A percentile compares a stretch with the other conserved stretches of the same genome.
phyloP scores from a whole-genome alignment of 2,888 invertebrate species.

The Aromia moschata region DNA sequence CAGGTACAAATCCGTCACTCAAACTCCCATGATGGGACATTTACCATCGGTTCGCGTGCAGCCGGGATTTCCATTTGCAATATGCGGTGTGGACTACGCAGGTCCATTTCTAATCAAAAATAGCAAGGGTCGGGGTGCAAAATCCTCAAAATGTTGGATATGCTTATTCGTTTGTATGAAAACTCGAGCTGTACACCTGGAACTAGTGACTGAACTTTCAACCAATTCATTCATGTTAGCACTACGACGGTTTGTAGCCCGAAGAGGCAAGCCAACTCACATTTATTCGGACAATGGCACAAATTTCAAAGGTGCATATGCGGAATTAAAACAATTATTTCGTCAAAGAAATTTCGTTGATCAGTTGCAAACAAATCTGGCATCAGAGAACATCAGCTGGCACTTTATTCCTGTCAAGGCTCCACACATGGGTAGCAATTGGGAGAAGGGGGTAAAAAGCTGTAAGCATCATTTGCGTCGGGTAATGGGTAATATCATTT shows the following conservation, averaged over 20 bases:
- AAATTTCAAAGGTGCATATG: too few species aligned
- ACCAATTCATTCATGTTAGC: too few species aligned
- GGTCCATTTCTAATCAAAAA: slow-evolving; percentile 6
- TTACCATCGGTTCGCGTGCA: neutral
- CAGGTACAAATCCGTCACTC: neutral
- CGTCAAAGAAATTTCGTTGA: neutral
- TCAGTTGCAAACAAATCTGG: neutral
- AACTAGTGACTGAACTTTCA: too few species aligned
- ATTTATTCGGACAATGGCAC: too few species aligned
- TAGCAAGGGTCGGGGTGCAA: neutral
- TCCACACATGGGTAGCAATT: neutral
- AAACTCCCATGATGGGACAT: neutral
- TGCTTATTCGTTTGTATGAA: slow-evolving; percentile 2
- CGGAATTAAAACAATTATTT: too few species aligned
- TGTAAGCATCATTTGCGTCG: neutral
- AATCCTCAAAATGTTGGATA: neutral
- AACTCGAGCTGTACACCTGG: too few species aligned
- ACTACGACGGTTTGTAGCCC: too few species aligned
- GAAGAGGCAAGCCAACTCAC: too few species aligned
- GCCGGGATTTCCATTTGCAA: neutral
- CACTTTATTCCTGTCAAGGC: neutral
- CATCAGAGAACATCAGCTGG: neutral
- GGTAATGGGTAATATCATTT: neutral
- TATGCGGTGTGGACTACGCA: slow-evolving; percentile 3
- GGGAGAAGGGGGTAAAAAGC: neutral